These are phyloP conservation scores for Aradophagus sp. DNA, from an alignment of 1,140 invertebrate species.

Conservation along the genomic window DNA sequence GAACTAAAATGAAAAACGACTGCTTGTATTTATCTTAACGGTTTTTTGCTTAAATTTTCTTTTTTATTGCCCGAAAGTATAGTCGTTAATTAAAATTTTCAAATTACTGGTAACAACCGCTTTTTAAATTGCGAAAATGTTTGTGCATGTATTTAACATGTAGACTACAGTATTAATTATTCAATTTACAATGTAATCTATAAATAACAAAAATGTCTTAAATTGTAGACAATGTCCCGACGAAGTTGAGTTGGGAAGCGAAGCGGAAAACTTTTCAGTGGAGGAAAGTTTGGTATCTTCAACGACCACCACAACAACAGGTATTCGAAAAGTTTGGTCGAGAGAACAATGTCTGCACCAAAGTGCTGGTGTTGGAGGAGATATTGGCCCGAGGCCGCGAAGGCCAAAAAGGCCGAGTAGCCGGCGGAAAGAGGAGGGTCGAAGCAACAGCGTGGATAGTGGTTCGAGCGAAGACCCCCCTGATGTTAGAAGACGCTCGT, in stretches of 20 bases:
- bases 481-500: conserved; percentile 73
- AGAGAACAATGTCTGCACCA: conserved; percentile 84
- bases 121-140: no score
- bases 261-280: conserved; percentile 67
- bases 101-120: no score
- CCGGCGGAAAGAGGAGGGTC: conserved; percentile 72
- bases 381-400: conserved; percentile 68
- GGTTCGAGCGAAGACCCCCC: conserved; percentile 72
- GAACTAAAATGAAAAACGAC: no score
- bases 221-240: conserved; percentile 65
- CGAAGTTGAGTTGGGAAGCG: conserved; percentile 69
- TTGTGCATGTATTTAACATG: no score
- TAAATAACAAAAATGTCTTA: no score
- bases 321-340: conserved; percentile 76
- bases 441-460: conserved; percentile 76
- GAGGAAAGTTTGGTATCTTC: conserved; percentile 64
- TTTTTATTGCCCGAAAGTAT: conserved; percentile 3
- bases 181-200: no score
- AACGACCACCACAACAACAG: conserved; percentile 49
- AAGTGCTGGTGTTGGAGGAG: conserved; percentile 79
- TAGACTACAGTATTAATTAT: no score
- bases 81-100: no score
- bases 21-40: no score
- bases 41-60: no score
- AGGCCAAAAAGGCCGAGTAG: conserved; percentile 68